phyloP scores from a whole-genome alignment of 1,140 invertebrate genomes.

The Lepidurus apus region DNA sequence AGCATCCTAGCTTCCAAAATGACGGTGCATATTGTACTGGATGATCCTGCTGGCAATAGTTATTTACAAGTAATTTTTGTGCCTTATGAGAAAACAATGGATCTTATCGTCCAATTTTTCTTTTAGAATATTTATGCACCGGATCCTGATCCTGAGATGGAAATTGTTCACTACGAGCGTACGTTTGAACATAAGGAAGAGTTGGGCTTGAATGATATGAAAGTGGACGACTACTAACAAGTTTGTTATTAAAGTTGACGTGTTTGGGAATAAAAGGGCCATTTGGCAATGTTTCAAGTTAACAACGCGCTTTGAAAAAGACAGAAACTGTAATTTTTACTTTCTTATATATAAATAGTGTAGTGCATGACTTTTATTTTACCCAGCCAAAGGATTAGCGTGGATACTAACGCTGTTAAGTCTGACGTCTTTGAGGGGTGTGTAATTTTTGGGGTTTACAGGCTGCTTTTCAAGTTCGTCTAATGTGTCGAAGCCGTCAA shows the following conservation, averaged over 20 bases:
- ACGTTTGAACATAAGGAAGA: slow-evolving; percentile 90
- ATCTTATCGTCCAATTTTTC: slow-evolving; percentile 35
- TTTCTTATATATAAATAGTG: too few species aligned
- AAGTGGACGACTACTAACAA: slow-evolving; percentile 71
- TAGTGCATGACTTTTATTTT: not conserved
- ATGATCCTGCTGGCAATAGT: slow-evolving; percentile 96
- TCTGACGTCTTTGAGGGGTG: slow-evolving; percentile 73
- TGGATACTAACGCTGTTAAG: slow-evolving; percentile 89
- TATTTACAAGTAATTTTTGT: slow-evolving; percentile 55
- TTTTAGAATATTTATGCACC: slow-evolving; percentile 65
- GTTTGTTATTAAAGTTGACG: not conserved
- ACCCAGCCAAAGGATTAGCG: slow-evolving; percentile 82
- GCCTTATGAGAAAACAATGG: slow-evolving; percentile 54
- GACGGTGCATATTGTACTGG: slow-evolving; percentile 69
- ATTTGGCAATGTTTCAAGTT: not conserved
- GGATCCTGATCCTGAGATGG: slow-evolving; percentile 64
- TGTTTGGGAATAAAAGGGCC: slow-evolving; percentile 25
- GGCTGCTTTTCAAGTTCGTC: slow-evolving; percentile 94
- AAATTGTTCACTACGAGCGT: slow-evolving; percentile 74
- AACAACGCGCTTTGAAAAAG: not conserved
- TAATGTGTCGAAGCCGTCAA: slow-evolving; percentile 92
- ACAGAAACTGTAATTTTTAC: too few species aligned
- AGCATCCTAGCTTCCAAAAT: slow-evolving; percentile 55
- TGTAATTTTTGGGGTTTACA: slow-evolving; percentile 88
- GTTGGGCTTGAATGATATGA: slow-evolving; percentile 94